A percentile compares a stretch with the other conserved stretches of the same genome.
phyloP scores from a whole-genome alignment of 2,113 vertebrate genomes.

The Toxotes chatareus region DNA sequence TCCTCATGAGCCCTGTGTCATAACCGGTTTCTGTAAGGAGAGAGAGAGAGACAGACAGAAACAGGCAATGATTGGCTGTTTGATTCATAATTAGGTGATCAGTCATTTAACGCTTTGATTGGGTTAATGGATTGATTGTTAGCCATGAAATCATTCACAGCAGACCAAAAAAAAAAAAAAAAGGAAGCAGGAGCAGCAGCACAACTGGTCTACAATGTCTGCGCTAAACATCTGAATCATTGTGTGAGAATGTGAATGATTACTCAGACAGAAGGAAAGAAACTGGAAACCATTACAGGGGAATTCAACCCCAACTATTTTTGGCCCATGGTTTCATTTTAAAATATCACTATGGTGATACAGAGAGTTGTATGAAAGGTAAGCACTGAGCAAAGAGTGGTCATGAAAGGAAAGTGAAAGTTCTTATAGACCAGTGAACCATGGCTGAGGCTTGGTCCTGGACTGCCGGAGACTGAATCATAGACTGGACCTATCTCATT shows the following conservation, averaged over 20 bases:
- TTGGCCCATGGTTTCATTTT: neutral
- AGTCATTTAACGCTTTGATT: conserved; percentile 32
- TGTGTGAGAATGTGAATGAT: neutral
- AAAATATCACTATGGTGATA: neutral
- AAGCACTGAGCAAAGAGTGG: neutral
- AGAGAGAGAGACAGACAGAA: conserved; percentile 34
- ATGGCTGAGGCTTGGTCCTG: neutral
- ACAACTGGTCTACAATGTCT: neutral
- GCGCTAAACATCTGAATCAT: too few relatives aligned
- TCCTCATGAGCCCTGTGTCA: conserved; percentile 72
- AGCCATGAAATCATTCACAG: neutral
- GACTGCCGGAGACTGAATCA: too few relatives aligned
- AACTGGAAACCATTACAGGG: neutral
- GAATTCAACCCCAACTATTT: neutral
- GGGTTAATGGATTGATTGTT: conserved; percentile 28
- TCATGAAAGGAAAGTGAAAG: neutral
- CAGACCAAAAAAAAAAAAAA: neutral
- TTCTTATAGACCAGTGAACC: neutral
- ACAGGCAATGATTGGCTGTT: neutral
- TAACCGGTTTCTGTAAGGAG: conserved; percentile 74
- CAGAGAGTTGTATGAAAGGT: neutral
- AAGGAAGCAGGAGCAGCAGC: neutral
- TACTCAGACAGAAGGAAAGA: neutral
- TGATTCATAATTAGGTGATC: neutral
- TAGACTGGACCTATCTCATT: neutral